Evolutionary conservation across 35 echinoderm and acorn worm genomes (phyloP).

Genomic region (Ophioderma brevispina): DNA sequence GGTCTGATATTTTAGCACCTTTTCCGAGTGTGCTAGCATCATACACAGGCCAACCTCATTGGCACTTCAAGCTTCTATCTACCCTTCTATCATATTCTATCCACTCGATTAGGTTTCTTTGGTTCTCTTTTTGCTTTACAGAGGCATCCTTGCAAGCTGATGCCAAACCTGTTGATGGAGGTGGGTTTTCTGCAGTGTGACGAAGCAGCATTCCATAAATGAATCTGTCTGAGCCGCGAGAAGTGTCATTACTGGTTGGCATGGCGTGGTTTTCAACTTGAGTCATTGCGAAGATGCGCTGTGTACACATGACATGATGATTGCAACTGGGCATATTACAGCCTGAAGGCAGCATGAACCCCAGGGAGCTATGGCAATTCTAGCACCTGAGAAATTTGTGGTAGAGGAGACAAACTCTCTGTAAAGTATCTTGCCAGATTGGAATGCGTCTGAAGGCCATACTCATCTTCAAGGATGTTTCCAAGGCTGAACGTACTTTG

Average conservation of each 20-base stretch:
- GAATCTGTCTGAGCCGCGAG: background rate
- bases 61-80: too few relatives aligned
- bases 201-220: background rate
- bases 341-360: background rate
- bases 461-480: constrained; percentile 64
- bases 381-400: background rate
- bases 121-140: too few relatives aligned
- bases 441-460: background rate
- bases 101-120: background rate
- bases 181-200: background rate
- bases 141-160: constrained; percentile 43
- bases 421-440: background rate
- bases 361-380: constrained; percentile 23
- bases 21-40: too few relatives aligned
- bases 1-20: too few relatives aligned
- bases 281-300: constrained; percentile 1
- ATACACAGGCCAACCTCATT: too few relatives aligned
- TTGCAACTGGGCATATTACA: background rate
- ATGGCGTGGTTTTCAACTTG: constrained; percentile 46
- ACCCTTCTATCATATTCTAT: background rate
- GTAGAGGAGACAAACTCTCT: background rate
- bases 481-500: constrained; percentile 3
- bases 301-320: constrained; percentile 33
- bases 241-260: background rate
- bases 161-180: constrained; percentile 42